Conservation (phyloP, 2,888 invertebrate genomes). For the Meiosimyza decipiens region DNA sequence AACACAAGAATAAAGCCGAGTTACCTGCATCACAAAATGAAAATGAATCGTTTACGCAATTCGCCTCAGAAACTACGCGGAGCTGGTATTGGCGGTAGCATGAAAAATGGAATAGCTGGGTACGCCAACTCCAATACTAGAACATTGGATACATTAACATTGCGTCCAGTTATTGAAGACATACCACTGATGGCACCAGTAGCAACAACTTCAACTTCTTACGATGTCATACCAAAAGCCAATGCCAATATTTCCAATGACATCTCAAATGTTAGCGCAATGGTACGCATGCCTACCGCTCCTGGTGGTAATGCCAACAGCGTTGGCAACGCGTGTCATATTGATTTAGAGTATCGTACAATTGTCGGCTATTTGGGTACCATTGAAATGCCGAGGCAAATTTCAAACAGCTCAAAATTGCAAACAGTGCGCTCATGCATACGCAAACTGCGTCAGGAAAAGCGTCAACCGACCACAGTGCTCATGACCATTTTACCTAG, state of each 20-base stretch:
- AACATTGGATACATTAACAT: constrained; percentile 42
- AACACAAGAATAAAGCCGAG: constrained; percentile 61
- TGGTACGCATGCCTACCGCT: constrained; percentile 66
- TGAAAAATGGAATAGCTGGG: background rate
- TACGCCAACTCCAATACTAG: constrained; percentile 1
- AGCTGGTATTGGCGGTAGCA: constrained; percentile 26
- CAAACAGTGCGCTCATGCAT: constrained; percentile 89
- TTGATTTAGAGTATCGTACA: constrained; percentile 80
- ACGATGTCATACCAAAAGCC: constrained; percentile 44
- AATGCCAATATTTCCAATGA: constrained; percentile 60
- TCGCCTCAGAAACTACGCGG: constrained; percentile 68
- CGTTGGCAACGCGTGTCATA: constrained; percentile 25
- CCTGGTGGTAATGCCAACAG: constrained; percentile 35
- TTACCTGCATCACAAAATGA: constrained; percentile 70
- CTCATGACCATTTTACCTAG: constrained; percentile 86
- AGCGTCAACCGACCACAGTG: constrained; percentile 86
- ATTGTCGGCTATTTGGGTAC: constrained; percentile 96
- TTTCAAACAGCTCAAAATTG: constrained; percentile 79
- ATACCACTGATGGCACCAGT: constrained; percentile 47
- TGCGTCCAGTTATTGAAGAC: constrained; percentile 62
- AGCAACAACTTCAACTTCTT: constrained; percentile 39
- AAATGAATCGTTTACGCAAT: constrained; percentile 70
- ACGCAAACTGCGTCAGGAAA: constrained; percentile 86
- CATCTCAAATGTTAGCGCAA: constrained; percentile 67
- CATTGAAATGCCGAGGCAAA: constrained; percentile 92